Evolutionary conservation across 2,113 vertebrate genomes (phyloP).

Genomic region (Notiomystis cincta): DNA sequence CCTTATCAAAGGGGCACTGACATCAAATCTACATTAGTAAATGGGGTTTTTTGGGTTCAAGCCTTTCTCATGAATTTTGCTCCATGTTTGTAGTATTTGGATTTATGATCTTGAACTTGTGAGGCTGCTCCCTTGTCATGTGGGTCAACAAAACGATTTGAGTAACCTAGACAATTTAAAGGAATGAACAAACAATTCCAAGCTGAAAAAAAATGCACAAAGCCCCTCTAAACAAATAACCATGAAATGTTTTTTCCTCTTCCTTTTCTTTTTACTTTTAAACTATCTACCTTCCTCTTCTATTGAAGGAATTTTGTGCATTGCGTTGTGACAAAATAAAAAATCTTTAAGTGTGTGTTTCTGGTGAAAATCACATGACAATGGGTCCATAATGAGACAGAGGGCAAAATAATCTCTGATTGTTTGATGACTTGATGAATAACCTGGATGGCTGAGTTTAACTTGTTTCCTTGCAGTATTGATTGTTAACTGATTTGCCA

Average conservation of each 20-base stretch:
- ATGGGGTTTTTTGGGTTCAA: slow-evolving; percentile 14
- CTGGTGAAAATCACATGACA: not conserved
- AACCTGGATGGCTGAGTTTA: not conserved
- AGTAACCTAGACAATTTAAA: slow-evolving; percentile 36
- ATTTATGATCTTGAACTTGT: slow-evolving; percentile 51
- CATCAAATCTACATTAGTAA: not conserved
- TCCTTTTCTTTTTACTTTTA: not conserved
- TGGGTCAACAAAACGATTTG: slow-evolving; percentile 21
- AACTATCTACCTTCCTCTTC: not conserved
- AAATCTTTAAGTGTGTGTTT: not conserved
- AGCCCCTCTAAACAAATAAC: not conserved
- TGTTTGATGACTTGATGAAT: not conserved
- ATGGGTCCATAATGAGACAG: not conserved
- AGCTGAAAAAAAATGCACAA: not conserved
- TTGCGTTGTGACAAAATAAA: slow-evolving; percentile 35
- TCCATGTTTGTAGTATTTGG: slow-evolving; percentile 32
- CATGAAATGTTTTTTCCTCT: accelerated
- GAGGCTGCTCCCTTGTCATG: not conserved
- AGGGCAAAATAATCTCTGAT: slow-evolving; percentile 5
- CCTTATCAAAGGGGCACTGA: not conserved
- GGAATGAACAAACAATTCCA: not conserved
- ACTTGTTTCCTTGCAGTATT: not conserved
- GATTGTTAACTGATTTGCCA: not conserved
- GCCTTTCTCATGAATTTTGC: slow-evolving; percentile 55
- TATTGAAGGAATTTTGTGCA: not conserved